Conservation (phyloP, 2,797 vertebrate genomes). For the Alauda arvensis region DNA sequence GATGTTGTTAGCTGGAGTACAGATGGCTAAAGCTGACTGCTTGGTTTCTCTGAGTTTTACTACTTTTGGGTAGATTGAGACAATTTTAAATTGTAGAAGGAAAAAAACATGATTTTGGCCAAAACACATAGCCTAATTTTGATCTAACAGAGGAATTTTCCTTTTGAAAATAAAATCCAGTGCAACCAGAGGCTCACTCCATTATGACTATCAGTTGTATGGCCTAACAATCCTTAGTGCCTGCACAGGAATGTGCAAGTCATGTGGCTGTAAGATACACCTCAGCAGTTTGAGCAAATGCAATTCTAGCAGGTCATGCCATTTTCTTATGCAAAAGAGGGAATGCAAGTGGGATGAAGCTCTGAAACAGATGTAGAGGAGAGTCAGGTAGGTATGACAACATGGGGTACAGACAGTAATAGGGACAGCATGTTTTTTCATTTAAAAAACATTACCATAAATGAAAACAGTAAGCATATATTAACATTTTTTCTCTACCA, state of each 20-base stretch:
- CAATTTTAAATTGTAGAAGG: background rate
- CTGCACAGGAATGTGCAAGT: background rate
- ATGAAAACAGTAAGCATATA: background rate
- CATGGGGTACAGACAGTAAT: fast-evolving
- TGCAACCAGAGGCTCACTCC: background rate
- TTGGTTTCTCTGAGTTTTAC: background rate
- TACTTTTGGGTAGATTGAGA: background rate
- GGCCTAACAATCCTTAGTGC: background rate
- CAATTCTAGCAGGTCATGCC: background rate
- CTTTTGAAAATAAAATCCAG: background rate
- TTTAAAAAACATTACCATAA: background rate
- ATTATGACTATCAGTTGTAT: background rate
- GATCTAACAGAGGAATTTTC: background rate
- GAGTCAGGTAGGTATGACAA: background rate
- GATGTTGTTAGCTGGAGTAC: background rate
- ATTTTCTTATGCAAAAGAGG: background rate
- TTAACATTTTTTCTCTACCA: background rate
- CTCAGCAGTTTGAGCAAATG: background rate
- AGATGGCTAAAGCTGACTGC: background rate
- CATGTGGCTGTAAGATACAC: background rate
- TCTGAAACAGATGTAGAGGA: background rate
- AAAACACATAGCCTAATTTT: background rate
- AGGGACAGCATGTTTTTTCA: background rate
- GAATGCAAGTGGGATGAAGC: background rate
- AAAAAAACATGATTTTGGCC: background rate